Evolutionary conservation across 2,888 invertebrate genomes (phyloP), one percentile per base, ranked within the genome.

Genomic region (Xanthorhoe spadicearia): DNA sequence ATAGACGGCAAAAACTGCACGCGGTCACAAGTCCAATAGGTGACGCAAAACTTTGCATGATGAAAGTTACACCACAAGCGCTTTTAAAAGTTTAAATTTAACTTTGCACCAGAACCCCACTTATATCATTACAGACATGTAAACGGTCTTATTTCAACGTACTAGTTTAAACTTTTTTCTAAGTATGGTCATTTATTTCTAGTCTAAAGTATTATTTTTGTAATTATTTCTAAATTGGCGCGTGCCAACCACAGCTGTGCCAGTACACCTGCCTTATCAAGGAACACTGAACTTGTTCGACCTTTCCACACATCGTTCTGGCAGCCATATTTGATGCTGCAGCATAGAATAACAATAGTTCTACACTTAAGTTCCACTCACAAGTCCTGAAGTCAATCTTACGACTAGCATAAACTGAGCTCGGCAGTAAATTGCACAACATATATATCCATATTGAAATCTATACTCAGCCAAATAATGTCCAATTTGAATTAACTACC

Each of bases 251-350:
- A 71, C 85, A 83, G 82, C 82, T 85, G 67, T 67, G 83, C 72
- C 74, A 67, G 70, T 68, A 74, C 84, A 84, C 83, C 85, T 84
- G 84, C 70, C 76, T 78, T 83, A 83, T 82, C 77, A 77, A 73
- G 75, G 83, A 79, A 77, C 82, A 77, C 72, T 84, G 86, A 84
- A 83, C 87, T 77, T 77, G 35, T 58, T 59, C 81, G 80, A 84
- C 84, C 86, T 87, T 83, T 83, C 70, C 73, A 67, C 76, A 75
- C 72, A 67, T 70, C 70, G 32, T 56, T 35, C 53, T 35, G 56
- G 57, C 61, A 54, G 51, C 56, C 55, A 61, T 69, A 62, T 59
- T 67, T 62, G 61, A 57, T 61, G 35, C 49, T 67, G 35, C 15
- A 53, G 7, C 54, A 38, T 15, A 62, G 57, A 61, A 54, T 8